Conservation (phyloP, 2,797 vertebrate species). For the Rousettus madagascariensis region DNA sequence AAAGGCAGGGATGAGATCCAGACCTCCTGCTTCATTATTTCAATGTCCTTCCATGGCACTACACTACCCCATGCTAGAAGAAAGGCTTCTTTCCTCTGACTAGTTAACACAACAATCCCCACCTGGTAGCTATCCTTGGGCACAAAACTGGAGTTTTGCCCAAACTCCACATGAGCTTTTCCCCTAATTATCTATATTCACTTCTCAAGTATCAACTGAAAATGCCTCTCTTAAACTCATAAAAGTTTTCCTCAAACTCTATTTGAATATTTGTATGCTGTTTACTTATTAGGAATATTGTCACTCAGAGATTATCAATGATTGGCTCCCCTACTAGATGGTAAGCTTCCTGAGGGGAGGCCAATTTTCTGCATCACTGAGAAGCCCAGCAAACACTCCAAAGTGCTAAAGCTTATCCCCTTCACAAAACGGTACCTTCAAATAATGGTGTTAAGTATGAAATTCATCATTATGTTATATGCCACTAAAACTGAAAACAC, state of each 20-base stretch:
- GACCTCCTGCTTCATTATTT: background rate
- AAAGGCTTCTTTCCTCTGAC: background rate
- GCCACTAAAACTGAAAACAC: background rate
- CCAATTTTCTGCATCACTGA: background rate
- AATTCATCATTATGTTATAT: background rate
- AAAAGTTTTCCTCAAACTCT: background rate
- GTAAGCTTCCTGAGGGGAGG: background rate
- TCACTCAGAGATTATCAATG: background rate
- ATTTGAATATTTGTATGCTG: background rate
- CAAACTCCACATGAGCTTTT: background rate
- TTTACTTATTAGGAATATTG: background rate
- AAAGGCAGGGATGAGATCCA: background rate
- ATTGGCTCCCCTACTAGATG: rapidly evolving
- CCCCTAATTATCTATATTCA: background rate
- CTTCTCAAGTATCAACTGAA: background rate
- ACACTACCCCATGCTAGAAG: background rate
- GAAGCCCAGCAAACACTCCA: background rate
- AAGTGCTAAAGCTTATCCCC: background rate
- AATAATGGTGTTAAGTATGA: background rate
- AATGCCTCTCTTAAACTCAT: background rate
- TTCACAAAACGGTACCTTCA: background rate
- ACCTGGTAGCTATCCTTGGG: background rate
- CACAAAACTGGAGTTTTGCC: background rate
- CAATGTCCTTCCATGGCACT: background rate
- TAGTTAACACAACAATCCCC: background rate